A percentile compares a stretch with the other conserved stretches of the same genome.
These are phyloP conservation scores for Petrocephalus sullivani DNA, from an alignment of 2,797 vertebrate genomes.

Conservation along the genomic window DNA sequence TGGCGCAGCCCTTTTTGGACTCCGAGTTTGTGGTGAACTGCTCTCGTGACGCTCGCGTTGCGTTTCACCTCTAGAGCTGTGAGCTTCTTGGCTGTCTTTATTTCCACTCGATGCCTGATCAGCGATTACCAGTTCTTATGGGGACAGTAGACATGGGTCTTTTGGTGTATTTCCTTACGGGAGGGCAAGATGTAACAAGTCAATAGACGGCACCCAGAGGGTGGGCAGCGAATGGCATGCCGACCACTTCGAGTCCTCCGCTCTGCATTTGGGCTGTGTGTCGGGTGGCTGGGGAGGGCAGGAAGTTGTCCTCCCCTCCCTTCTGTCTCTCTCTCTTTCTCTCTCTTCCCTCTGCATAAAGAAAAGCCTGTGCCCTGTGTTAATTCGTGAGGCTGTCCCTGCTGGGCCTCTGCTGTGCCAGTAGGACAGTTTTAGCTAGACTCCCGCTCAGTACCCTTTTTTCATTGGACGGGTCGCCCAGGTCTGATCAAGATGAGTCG, in stretches of 20 bases:
- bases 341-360: background rate
- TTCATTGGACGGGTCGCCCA: background rate
- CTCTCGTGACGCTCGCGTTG: background rate
- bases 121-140: background rate
- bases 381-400: background rate
- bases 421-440: background rate
- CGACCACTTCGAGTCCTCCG: background rate
- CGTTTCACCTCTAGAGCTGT: background rate
- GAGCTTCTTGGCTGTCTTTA: background rate
- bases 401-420: background rate
- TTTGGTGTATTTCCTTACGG: background rate
- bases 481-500: too few species aligned
- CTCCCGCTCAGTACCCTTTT: background rate
- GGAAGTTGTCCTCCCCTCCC: background rate
- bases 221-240: background rate
- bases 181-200: background rate
- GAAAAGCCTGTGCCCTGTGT: conserved; percentile 9
- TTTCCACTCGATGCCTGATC: background rate
- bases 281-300: background rate
- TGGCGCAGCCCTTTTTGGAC: background rate
- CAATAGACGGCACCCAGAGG: background rate
- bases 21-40: background rate
- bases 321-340: background rate
- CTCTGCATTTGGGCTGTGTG: background rate
- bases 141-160: background rate